These are phyloP conservation scores for Glaucopsyche alexis DNA, from an alignment of 2,888 invertebrate genomes.

Conservation along the genomic window DNA sequence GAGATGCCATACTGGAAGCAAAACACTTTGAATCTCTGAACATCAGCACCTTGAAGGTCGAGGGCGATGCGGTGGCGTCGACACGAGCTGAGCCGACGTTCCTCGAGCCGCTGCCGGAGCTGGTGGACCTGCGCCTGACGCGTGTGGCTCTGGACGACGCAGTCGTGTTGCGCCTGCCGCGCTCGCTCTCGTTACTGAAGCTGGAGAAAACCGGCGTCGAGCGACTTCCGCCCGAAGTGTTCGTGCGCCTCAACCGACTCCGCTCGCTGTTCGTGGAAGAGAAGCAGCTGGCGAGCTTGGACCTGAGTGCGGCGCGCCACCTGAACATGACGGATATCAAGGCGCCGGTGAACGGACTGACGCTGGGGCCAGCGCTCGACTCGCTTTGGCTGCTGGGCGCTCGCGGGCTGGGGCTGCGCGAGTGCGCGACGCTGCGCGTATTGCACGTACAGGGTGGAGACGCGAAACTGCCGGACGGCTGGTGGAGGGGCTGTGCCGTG, in stretches of 20 bases:
- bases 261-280: background rate
- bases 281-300: background rate
- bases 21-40: background rate
- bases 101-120: background rate
- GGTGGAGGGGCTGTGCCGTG: conserved; percentile 5
- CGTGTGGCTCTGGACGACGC: background rate
- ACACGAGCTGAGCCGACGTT: background rate
- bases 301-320: background rate
- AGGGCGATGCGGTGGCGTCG: background rate
- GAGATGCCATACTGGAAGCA: background rate
- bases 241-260: background rate
- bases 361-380: background rate
- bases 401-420: background rate
- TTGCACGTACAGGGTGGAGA: background rate
- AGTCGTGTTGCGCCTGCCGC: background rate
- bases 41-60: background rate
- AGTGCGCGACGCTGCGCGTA: background rate
- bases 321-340: background rate
- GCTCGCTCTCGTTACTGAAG: background rate
- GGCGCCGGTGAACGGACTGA: background rate
- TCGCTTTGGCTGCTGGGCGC: background rate
- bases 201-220: conserved; percentile 10
- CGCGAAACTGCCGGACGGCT: background rate
- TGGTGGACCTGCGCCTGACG: conserved; percentile 6
- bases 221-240: background rate